A percentile compares a stretch with the other conserved stretches of the same genome.
phyloP scores from a whole-genome alignment of 2,113 vertebrate genomes.

The Peromyscus leucopus region DNA sequence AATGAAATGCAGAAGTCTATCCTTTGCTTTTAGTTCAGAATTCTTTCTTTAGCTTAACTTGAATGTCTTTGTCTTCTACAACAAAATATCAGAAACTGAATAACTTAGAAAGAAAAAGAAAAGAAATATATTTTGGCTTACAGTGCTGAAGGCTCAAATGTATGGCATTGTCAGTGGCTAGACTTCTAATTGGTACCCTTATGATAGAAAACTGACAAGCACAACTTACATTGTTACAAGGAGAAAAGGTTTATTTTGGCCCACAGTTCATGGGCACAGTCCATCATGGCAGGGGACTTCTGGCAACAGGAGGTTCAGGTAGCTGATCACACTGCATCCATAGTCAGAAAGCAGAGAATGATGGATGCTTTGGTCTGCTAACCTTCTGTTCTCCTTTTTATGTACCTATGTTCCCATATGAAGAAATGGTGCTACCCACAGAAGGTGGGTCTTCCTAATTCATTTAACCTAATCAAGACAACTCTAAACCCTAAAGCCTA shows the following conservation, averaged over 20 bases:
- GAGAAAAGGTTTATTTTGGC: neutral
- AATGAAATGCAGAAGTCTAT: neutral
- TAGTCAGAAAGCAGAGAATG: neutral
- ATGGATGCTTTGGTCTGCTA: neutral
- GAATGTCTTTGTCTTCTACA: neutral
- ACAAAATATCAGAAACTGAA: neutral
- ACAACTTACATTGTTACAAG: neutral
- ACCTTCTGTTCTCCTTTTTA: neutral
- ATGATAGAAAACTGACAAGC: no score
- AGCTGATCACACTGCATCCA: neutral
- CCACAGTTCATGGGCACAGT: neutral
- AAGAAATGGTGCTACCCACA: neutral
- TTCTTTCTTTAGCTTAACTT: neutral
- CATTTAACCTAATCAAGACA: neutral
- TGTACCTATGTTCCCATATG: neutral
- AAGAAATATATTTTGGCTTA: no score
- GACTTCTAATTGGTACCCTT: no score
- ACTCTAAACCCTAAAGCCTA: neutral
- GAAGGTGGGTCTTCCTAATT: neutral
- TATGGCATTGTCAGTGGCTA: no score
- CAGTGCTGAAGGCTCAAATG: no score
- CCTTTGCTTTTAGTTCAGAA: neutral
- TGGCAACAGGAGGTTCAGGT: neutral
- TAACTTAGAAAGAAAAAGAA: neutral
- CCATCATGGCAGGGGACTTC: neutral